A percentile compares a stretch with the other conserved stretches of the same genome.
These are phyloP conservation scores for Hemistola chrysoprasaria DNA, from an alignment of 2,888 invertebrate species.

Conservation along the genomic window DNA sequence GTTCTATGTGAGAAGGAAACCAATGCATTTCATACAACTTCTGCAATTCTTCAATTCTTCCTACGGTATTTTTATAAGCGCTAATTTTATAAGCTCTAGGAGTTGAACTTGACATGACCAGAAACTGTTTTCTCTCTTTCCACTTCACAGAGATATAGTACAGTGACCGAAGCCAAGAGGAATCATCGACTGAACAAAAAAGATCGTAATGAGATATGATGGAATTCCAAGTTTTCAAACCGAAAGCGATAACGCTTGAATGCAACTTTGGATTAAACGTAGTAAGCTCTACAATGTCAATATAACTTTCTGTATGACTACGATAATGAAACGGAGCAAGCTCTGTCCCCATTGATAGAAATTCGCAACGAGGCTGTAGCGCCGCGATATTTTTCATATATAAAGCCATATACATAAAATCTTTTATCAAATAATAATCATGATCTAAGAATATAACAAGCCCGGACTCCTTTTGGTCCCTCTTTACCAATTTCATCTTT, in stretches of 20 bases:
- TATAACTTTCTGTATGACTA: constrained; percentile 22
- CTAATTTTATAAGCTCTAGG: constrained; percentile 46
- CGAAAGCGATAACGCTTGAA: constrained; percentile 49
- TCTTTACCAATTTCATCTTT: constrained; percentile 29
- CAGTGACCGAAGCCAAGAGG: constrained; percentile 53
- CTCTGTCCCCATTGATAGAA: constrained; percentile 43
- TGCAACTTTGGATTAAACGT: constrained; percentile 46
- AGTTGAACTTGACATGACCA: constrained; percentile 43
- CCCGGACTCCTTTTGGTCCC: constrained; percentile 35
- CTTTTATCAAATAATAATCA: constrained; percentile 46
- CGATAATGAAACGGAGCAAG: no score
- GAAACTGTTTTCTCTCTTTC: constrained; percentile 43
- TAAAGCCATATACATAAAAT: constrained; percentile 52
- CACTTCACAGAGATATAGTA: constrained; percentile 48
- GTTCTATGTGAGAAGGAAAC: constrained; percentile 46
- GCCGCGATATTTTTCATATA: constrained; percentile 46
- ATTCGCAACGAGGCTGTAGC: constrained; percentile 42
- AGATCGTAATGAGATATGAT: constrained; percentile 54
- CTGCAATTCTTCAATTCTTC: constrained; percentile 33
- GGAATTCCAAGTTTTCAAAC: constrained; percentile 46
- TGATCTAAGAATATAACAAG: constrained; percentile 50
- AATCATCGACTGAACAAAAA: constrained; percentile 54
- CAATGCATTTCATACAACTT: constrained; percentile 25
- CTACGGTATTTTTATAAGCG: neutral
- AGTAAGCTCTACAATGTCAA: constrained; percentile 37